phyloP scores from a whole-genome alignment of 2,113 vertebrate species.

The Gymnobelideus leadbeateri region DNA sequence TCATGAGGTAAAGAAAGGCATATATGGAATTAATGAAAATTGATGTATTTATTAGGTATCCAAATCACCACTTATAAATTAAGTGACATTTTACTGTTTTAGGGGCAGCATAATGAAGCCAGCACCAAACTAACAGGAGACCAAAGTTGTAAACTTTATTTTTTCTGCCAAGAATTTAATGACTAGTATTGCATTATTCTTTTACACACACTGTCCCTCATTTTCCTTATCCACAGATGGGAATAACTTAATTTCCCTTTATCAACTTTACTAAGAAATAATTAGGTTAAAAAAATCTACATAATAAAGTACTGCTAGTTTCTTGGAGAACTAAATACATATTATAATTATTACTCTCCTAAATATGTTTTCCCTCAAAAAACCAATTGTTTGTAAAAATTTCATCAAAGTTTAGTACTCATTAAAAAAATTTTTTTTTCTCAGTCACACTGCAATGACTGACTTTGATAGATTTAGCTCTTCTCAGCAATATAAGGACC shows the following conservation, averaged over 20 bases:
- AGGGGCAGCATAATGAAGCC: neutral
- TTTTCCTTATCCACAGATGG: slow-evolving; percentile 43
- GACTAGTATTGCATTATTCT: slow-evolving; percentile 37
- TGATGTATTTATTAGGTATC: neutral
- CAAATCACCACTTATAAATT: slow-evolving; percentile 21
- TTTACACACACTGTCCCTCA: neutral
- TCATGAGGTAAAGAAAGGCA: slow-evolving; percentile 19
- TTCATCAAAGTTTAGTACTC: slow-evolving; percentile 26
- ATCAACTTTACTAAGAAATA: slow-evolving; percentile 30
- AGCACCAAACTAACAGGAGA: slow-evolving; percentile 14
- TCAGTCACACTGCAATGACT: too few relatives aligned
- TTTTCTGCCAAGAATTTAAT: slow-evolving; percentile 34
- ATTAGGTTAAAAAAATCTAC: slow-evolving; percentile 43
- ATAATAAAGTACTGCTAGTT: slow-evolving; percentile 21
- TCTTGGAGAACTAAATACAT: slow-evolving; percentile 12
- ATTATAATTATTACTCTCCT: slow-evolving; percentile 14
- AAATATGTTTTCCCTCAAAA: slow-evolving; percentile 23
- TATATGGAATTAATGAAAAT: neutral
- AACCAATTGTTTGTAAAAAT: slow-evolving; percentile 21
- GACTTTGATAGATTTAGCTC: too few relatives aligned
- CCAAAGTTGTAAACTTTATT: slow-evolving; percentile 10
- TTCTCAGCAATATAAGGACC: too few relatives aligned
- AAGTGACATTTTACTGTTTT: neutral
- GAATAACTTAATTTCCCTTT: slow-evolving; percentile 40
- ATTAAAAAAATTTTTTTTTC: neutral